Conservation (phyloP, 2,888 invertebrate genomes). For the Antheraea yamamai region DNA sequence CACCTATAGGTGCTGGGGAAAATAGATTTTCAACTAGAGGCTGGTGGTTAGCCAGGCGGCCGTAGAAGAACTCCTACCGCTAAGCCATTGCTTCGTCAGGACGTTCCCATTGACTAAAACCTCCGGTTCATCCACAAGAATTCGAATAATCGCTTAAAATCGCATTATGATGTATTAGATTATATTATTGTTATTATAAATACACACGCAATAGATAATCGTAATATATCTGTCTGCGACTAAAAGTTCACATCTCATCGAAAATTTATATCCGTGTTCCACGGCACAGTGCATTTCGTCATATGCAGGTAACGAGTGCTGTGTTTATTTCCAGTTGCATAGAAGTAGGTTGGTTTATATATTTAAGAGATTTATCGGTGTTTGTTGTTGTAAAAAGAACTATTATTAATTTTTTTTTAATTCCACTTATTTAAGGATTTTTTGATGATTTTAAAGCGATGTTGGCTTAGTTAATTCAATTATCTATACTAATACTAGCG, state of each 20-base stretch:
- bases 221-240: slow-evolving; percentile 1
- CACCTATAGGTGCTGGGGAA: too few species aligned
- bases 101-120: too few species aligned
- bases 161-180: neutral
- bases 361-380: slow-evolving; percentile 20
- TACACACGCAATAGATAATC: neutral
- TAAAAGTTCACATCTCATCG: slow-evolving; percentile 19
- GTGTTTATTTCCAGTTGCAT: slow-evolving; percentile 22
- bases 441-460: too few species aligned
- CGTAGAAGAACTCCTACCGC: too few species aligned
- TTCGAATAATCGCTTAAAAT: neutral
- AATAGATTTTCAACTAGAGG: too few species aligned
- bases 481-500: too few species aligned
- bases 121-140: too few species aligned
- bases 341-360: slow-evolving; percentile 23
- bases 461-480: too few species aligned
- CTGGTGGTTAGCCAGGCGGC: too few species aligned
- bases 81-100: too few species aligned
- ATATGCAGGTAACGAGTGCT: slow-evolving; percentile 16
- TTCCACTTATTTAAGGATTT: neutral
- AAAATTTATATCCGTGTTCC: slow-evolving; percentile 26
- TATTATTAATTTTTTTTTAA: slow-evolving; percentile 14
- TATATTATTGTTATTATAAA: neutral
- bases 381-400: slow-evolving; percentile 11
- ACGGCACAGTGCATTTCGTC: slow-evolving; percentile 23